phyloP scores from a whole-genome alignment of 1,140 invertebrate genomes.

The Hermetia illucens region DNA sequence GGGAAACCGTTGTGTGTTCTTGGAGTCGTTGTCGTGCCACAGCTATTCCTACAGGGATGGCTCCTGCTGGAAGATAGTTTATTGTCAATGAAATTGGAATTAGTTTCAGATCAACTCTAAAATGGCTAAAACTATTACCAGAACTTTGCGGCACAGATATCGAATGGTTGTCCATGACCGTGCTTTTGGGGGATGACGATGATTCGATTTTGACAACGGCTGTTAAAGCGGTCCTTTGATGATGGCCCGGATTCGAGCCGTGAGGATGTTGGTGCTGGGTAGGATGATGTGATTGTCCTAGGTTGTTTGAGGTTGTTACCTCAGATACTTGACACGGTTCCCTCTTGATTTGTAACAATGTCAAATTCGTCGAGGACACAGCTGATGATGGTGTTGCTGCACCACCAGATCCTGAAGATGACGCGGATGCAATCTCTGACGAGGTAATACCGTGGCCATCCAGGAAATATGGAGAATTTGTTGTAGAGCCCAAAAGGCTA shows the following conservation, averaged over 20 bases:
- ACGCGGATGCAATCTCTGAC: not conserved
- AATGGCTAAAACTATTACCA: slow-evolving; percentile 3
- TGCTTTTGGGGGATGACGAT: slow-evolving; percentile 31
- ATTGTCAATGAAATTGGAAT: slow-evolving; percentile 2
- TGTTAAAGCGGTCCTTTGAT: slow-evolving; percentile 21
- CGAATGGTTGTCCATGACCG: slow-evolving; percentile 16
- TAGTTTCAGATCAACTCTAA: not conserved
- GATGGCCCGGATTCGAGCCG: slow-evolving; percentile 14
- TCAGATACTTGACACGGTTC: slow-evolving; percentile 51
- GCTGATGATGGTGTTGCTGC: slow-evolving; percentile 4
- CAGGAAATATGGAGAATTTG: no score
- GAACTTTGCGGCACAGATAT: not conserved
- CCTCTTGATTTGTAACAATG: slow-evolving; percentile 39
- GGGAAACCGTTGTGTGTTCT: slow-evolving; percentile 37
- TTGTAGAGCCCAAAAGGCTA: no score
- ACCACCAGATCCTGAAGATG: not conserved
- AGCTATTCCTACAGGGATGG: slow-evolving; percentile 75
- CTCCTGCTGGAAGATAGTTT: slow-evolving; percentile 11
- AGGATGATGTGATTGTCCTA: slow-evolving; percentile 28
- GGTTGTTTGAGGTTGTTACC: slow-evolving; percentile 43
- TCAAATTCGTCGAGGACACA: slow-evolving; percentile 20
- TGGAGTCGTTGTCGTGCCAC: slow-evolving; percentile 65
- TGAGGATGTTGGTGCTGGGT: slow-evolving; percentile 9
- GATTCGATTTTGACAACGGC: slow-evolving; percentile 34
- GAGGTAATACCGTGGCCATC: no score